Percentiles rank a stretch among this genome's conserved stretches.
Conservation (phyloP, 2,888 invertebrate genomes). For the Brachypterus glaber region DNA sequence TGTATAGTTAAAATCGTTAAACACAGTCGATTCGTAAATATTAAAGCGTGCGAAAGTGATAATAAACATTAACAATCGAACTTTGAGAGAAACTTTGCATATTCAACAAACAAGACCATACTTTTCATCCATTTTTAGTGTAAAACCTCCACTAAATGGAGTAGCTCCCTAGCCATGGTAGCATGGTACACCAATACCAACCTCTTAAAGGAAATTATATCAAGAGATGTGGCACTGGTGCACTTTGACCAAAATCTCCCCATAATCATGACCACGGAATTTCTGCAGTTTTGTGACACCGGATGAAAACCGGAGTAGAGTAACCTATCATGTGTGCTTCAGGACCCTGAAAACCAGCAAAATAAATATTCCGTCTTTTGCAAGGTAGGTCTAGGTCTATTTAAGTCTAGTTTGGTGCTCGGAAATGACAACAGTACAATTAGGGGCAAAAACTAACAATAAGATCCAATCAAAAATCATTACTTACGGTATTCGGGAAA, state of each 20-base stretch:
- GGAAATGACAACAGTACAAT: background rate
- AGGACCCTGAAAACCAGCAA: background rate
- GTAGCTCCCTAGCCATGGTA: too few species aligned
- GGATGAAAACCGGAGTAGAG: background rate
- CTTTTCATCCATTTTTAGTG: too few species aligned
- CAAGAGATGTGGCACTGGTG: background rate
- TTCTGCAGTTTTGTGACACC: background rate
- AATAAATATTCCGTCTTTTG: background rate
- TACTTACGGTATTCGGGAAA: conserved; percentile 5
- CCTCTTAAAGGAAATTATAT: too few species aligned
- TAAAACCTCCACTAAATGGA: too few species aligned
- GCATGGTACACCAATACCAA: too few species aligned
- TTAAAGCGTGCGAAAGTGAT: too few species aligned
- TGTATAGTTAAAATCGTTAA: too few species aligned
- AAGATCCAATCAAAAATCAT: background rate
- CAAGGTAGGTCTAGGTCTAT: background rate
- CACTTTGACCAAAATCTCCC: background rate
- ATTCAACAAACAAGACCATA: too few species aligned
- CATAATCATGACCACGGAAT: background rate
- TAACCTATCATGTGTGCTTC: background rate
- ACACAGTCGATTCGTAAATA: too few species aligned
- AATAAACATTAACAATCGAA: too few species aligned
- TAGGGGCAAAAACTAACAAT: background rate
- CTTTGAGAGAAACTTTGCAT: too few species aligned
- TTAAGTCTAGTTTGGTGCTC: too few species aligned